Conservation (phyloP, 30 jellyfish, hydroid and myxozoan species). For the Chrysaora quinquecirrha region DNA sequence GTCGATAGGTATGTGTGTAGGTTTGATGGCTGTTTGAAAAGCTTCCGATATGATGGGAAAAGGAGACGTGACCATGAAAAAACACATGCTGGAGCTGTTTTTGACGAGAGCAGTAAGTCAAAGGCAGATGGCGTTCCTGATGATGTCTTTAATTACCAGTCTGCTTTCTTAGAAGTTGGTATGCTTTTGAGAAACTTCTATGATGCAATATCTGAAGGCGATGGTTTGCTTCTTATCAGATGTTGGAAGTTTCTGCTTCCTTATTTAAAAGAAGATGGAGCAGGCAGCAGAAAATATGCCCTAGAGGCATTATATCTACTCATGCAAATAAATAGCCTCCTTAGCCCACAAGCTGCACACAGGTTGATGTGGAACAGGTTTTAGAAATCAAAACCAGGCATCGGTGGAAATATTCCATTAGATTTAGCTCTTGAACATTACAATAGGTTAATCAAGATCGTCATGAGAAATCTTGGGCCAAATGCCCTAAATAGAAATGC, state of each 20-base stretch:
- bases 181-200: not conserved
- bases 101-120: not conserved
- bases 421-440: no score
- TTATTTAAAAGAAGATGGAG: no score
- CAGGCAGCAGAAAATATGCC: no score
- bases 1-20: not conserved
- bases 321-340: not conserved
- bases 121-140: not conserved
- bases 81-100: not conserved
- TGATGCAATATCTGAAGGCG: no score
- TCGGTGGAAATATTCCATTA: not conserved
- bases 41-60: not conserved
- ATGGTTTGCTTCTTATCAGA: not conserved
- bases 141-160: not conserved
- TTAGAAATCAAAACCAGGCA: not conserved
- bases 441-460: no score
- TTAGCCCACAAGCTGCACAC: no score
- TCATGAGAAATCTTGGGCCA: no score
- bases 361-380: not conserved
- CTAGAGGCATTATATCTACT: not conserved
- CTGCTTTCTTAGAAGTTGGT: not conserved
- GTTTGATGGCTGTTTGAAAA: not conserved
- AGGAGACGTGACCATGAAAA: not conserved
- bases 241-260: not conserved
- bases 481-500: not conserved